Percentiles rank a stretch among this genome's conserved stretches.
Conservation (phyloP, 2,113 vertebrate species). For the Nesoenas mayeri region DNA sequence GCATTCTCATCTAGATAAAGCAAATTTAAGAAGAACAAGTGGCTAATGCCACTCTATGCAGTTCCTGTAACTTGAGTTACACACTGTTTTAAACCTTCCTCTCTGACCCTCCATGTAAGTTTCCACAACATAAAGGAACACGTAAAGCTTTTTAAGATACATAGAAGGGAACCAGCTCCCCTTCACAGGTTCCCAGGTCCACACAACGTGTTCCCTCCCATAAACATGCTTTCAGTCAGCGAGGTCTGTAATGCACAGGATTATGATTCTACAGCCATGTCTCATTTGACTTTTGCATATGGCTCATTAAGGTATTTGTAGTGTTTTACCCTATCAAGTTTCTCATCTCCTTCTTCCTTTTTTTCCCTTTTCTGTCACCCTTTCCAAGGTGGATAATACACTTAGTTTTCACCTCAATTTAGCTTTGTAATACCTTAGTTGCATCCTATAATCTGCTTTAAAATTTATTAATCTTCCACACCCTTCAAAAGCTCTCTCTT, state of each 20-base stretch:
- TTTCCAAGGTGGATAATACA: background rate
- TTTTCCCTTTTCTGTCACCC: background rate
- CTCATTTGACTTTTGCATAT: background rate
- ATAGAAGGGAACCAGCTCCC: background rate
- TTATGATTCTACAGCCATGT: background rate
- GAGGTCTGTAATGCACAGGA: background rate
- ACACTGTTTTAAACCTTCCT: background rate
- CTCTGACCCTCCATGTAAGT: accelerated
- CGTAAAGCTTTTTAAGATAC: background rate
- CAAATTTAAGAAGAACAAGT: background rate
- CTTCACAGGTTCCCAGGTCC: background rate
- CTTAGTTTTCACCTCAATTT: background rate
- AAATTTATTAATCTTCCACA: background rate
- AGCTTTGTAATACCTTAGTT: background rate
- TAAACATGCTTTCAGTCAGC: background rate
- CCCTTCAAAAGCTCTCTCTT: background rate
- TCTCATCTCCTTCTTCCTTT: background rate
- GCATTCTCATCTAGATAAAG: background rate
- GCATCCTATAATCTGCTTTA: background rate
- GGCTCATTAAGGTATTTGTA: background rate
- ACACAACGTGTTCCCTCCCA: background rate
- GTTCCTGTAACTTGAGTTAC: background rate
- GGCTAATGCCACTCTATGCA: background rate
- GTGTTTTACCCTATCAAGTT: background rate
- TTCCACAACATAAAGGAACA: background rate